phyloP scores from a whole-genome alignment of 2,888 invertebrate species.

The Timema podura region DNA sequence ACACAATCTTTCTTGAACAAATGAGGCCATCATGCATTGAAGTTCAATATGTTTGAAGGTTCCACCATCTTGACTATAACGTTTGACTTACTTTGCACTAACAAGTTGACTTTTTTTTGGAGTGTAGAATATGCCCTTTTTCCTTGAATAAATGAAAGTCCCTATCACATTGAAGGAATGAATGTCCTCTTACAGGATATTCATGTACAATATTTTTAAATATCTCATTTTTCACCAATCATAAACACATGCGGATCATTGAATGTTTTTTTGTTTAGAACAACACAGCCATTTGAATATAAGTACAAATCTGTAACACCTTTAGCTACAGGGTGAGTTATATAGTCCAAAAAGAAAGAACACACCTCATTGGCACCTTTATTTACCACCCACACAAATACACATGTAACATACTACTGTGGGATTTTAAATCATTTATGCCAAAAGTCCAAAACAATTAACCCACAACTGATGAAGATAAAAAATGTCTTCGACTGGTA shows the following conservation, averaged over 20 bases:
- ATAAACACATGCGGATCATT: slow-evolving; percentile 8
- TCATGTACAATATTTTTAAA: neutral
- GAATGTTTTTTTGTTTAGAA: slow-evolving; percentile 10
- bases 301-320: slow-evolving; percentile 3
- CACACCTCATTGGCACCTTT: slow-evolving; percentile 11
- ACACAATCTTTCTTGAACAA: slow-evolving; percentile 8
- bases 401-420: neutral
- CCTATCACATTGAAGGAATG: slow-evolving; percentile 7
- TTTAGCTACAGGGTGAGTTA: slow-evolving; percentile 3
- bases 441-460: slow-evolving; percentile 5
- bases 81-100: slow-evolving; percentile 7
- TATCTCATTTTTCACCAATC: slow-evolving; percentile 6
- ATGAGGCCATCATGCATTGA: slow-evolving; percentile 5
- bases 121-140: slow-evolving; percentile 1
- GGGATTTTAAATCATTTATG: neutral
- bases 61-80: neutral
- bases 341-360: neutral
- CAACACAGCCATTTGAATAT: slow-evolving; percentile 6
- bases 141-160: neutral
- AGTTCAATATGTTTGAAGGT: too few species aligned
- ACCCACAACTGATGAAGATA: slow-evolving; percentile 7
- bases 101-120: slow-evolving; percentile 5
- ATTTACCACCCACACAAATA: slow-evolving; percentile 6
- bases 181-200: slow-evolving; percentile 12
- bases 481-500: slow-evolving; percentile 6